phyloP scores from a whole-genome alignment of 2,888 invertebrate species.

The Cremastinae sp. region DNA sequence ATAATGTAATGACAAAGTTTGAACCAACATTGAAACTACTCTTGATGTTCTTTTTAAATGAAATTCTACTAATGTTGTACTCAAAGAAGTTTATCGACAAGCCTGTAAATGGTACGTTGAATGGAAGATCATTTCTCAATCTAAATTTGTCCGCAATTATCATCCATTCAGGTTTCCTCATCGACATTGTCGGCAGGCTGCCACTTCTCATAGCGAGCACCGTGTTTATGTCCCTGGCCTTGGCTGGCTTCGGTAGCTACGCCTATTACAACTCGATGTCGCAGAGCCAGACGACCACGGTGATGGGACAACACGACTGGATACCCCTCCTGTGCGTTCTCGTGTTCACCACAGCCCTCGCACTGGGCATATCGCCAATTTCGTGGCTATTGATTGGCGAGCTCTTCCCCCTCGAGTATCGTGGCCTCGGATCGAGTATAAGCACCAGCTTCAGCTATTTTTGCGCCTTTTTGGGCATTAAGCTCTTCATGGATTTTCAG shows the following conservation, averaged over 20 bases:
- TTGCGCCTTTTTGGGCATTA: constrained; percentile 92
- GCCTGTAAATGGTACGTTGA: no score
- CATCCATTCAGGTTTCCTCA: constrained; percentile 83
- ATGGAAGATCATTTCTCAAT: background rate
- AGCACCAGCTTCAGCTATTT: constrained; percentile 93
- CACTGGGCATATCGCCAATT: constrained; percentile 93
- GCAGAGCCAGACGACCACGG: constrained; percentile 68
- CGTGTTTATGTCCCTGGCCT: constrained; percentile 91
- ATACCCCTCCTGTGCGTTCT: constrained; percentile 91
- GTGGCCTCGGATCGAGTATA: constrained; percentile 93
- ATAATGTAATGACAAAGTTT: no score
- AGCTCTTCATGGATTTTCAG: constrained; percentile 92
- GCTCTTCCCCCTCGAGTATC: constrained; percentile 90
- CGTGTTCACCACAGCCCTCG: constrained; percentile 92
- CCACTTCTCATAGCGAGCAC: constrained; percentile 92
- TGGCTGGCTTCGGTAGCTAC: constrained; percentile 92
- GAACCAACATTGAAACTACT: no score
- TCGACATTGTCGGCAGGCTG: constrained; percentile 92
- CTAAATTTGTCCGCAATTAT: constrained; percentile 9
- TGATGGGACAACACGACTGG: constrained; percentile 87
- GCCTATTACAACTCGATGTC: constrained; percentile 86
- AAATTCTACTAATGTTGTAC: no score
- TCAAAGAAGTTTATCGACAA: no score
- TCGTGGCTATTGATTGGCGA: constrained; percentile 92
- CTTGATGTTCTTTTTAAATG: no score